Conservation (phyloP, 2,888 invertebrate genomes). For the Masnerella sp. region DNA sequence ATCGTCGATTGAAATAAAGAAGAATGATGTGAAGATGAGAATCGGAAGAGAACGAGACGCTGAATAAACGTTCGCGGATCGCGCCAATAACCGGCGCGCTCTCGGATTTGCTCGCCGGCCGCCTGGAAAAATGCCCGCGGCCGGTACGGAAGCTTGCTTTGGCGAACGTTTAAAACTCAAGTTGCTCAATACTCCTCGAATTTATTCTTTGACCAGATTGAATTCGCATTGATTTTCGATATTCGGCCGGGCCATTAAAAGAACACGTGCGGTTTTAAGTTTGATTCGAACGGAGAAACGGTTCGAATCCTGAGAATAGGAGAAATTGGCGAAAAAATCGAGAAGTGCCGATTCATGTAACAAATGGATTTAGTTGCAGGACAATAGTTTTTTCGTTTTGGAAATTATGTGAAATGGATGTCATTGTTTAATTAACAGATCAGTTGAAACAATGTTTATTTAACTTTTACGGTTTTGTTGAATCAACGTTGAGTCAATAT, state of each 20-base stretch:
- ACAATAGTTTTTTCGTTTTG: too few species aligned
- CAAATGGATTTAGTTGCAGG: too few species aligned
- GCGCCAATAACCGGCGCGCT: constrained; percentile 50
- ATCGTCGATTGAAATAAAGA: constrained; percentile 22
- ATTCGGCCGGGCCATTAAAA: constrained; percentile 45
- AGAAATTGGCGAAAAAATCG: too few species aligned
- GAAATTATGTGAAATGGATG: too few species aligned
- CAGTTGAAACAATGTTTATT: too few species aligned
- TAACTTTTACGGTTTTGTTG: too few species aligned
- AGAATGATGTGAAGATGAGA: constrained; percentile 23
- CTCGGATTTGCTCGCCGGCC: constrained; percentile 52
- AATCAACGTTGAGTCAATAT: too few species aligned
- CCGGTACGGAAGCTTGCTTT: constrained; percentile 33
- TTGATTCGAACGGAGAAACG: too few species aligned
- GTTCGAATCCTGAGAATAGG: too few species aligned
- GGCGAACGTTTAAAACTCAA: constrained; percentile 47
- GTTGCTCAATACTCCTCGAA: constrained; percentile 39
- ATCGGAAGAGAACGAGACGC: constrained; percentile 9
- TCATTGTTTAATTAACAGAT: too few species aligned
- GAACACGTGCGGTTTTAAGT: constrained; percentile 51
- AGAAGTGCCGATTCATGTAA: too few species aligned
- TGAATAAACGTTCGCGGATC: constrained; percentile 53
- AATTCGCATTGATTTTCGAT: constrained; percentile 58
- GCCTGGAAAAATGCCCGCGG: constrained; percentile 52
- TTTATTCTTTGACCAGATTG: constrained; percentile 51